Conservation (phyloP, 2,888 invertebrate genomes). For the Drosophila glabriapex region DNA sequence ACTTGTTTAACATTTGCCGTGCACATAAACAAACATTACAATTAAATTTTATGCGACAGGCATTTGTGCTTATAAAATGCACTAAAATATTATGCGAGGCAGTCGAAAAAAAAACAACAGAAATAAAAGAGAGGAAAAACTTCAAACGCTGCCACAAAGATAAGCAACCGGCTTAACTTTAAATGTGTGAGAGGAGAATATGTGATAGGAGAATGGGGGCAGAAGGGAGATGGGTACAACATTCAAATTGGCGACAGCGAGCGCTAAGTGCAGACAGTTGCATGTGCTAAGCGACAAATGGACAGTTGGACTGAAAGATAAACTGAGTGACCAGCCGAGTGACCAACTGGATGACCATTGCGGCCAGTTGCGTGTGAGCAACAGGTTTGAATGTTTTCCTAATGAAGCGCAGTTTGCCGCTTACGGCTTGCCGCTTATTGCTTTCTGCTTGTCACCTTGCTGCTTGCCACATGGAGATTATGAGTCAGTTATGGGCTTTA, state of each 20-base stretch:
- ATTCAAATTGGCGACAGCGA: conserved; percentile 71
- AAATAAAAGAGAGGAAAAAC: conserved; percentile 17
- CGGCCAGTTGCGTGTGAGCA: conserved; percentile 60
- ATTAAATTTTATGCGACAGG: conserved; percentile 81
- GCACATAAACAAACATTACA: conserved; percentile 81
- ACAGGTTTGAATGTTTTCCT: conserved; percentile 70
- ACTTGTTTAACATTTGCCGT: conserved; percentile 63
- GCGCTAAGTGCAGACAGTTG: conserved; percentile 69
- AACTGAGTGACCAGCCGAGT: conserved; percentile 21
- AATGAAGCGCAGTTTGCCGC: conserved; percentile 55
- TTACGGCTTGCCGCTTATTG: conserved; percentile 16
- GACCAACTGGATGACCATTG: conserved; percentile 55
- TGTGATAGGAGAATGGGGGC: not conserved
- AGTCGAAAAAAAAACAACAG: conserved; percentile 17
- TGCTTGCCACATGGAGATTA: conserved; percentile 38
- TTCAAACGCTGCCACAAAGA: conserved; percentile 47
- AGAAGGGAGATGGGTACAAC: conserved; percentile 22
- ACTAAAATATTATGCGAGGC: conserved; percentile 69
- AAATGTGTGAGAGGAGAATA: conserved; percentile 22
- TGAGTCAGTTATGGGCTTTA: conserved; percentile 70
- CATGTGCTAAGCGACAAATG: conserved; percentile 61
- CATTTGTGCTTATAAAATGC: conserved; percentile 78
- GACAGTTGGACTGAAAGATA: conserved; percentile 36
- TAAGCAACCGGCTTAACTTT: conserved; percentile 54
- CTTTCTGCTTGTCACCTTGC: conserved; percentile 14